Conservation (phyloP, 2,113 vertebrate genomes). For the Coryphaenoides rupestris region DNA sequence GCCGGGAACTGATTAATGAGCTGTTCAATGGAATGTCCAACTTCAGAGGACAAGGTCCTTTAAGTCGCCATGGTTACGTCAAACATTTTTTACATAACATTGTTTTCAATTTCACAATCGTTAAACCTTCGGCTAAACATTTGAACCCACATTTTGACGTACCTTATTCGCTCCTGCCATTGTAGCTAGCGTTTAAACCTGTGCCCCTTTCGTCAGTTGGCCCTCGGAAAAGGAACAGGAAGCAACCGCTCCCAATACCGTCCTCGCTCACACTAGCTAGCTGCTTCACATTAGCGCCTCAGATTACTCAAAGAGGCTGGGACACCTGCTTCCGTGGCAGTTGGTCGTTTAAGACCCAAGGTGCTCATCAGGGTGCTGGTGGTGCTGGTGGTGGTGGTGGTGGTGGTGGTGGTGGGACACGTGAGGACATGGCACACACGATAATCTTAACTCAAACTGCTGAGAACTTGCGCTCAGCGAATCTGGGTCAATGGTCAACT, state of each 20-base stretch:
- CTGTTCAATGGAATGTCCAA: too few relatives aligned
- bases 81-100: too few relatives aligned
- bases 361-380: slow-evolving; percentile 21
- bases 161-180: slow-evolving; percentile 62
- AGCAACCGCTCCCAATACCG: neutral
- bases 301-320: slow-evolving; percentile 40
- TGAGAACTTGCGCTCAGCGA: slow-evolving; percentile 17
- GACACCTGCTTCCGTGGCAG: slow-evolving; percentile 56
- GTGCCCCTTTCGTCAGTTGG: slow-evolving; percentile 4
- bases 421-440: slow-evolving; percentile 34
- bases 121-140: neutral
- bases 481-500: slow-evolving; percentile 6
- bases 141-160: slow-evolving; percentile 26
- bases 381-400: too few relatives aligned
- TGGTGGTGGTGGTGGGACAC: slow-evolving; percentile 25
- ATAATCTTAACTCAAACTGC: slow-evolving; percentile 49
- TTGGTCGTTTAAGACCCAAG: slow-evolving; percentile 47
- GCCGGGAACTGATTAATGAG: too few relatives aligned
- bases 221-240: neutral
- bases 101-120: too few relatives aligned
- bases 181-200: slow-evolving; percentile 2
- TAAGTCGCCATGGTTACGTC: too few relatives aligned
- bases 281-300: neutral
- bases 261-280: slow-evolving; percentile 4
- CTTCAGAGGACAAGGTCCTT: too few relatives aligned